phyloP scores from a whole-genome alignment of 2,113 vertebrate genomes.

The Toxostoma redivivum region DNA sequence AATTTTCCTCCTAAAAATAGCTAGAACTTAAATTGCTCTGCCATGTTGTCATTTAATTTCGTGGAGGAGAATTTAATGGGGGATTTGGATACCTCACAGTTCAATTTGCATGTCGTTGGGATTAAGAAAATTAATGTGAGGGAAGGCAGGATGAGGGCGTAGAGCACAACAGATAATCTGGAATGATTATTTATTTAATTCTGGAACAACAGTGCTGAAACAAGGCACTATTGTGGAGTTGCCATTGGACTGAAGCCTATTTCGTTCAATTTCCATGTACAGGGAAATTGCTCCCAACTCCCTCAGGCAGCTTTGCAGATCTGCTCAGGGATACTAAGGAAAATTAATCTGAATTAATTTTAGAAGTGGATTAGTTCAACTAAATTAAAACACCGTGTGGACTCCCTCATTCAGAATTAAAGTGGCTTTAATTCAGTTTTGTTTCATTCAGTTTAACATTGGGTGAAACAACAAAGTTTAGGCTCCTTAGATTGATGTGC shows the following conservation, averaged over 20 bases:
- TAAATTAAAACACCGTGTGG: slow-evolving; percentile 58
- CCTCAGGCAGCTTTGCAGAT: slow-evolving; percentile 49
- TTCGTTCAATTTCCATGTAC: slow-evolving; percentile 1
- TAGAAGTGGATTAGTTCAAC: slow-evolving; percentile 61
- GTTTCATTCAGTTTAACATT: background rate
- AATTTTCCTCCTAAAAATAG: background rate
- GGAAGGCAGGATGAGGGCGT: background rate
- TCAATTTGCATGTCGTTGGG: background rate
- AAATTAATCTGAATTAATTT: slow-evolving; percentile 65
- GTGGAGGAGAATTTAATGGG: background rate
- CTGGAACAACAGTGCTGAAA: background rate
- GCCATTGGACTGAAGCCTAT: slow-evolving; percentile 43
- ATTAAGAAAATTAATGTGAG: slow-evolving; percentile 35
- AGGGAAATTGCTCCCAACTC: slow-evolving; percentile 37
- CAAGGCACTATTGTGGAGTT: slow-evolving; percentile 33
- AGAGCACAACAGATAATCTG: slow-evolving; percentile 27
- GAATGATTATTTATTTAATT: slow-evolving; percentile 12
- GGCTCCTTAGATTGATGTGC: background rate
- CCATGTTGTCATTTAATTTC: background rate
- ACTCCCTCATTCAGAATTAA: slow-evolving; percentile 47
- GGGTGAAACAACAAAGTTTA: background rate
- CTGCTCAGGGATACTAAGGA: slow-evolving; percentile 55
- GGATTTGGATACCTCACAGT: background rate
- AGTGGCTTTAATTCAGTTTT: slow-evolving; percentile 45
- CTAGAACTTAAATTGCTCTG: background rate